Evolutionary conservation across 2,113 vertebrate genomes (phyloP), one percentile per base, ranked within the genome.

Genomic region (Rissa tridactyla): DNA sequence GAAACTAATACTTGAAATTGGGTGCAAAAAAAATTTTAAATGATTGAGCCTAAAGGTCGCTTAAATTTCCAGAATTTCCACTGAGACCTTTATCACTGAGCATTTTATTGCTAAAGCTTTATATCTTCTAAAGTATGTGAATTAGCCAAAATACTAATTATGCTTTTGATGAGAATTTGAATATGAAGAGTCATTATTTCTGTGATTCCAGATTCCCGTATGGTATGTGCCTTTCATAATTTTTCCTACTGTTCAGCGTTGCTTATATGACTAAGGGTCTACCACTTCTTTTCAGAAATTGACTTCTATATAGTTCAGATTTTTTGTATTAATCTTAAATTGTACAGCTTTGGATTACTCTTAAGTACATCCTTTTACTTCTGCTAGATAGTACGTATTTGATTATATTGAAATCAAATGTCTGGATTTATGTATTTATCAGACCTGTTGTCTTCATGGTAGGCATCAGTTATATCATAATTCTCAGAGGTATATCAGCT

Each of bases 391-490:
- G 15, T 30, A 14, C 72, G 3, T 42, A 54, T 65, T 75, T 88
- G 17, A 55, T 64, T 51, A 38, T 40, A 46, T 78, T 80, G 2
- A 68, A 46, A 52, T 38, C 6, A 90, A 79, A 58, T 29, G 13
- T 51, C 16, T 69, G 57, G 47, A 32, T 40, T 44, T 57, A 10
- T 26, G 10, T 51, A 16, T 82, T 87, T 78, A 22, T 91, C 18
- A 77, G 21, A n/a, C 12, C 20, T 44, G 6, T 76, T 57, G n/a
- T 62, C 8, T 16, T 86, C 17, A 54, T 0, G 0, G 30, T 40
- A 26, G 27, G 29, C 36, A 22, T 86, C 42, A n/a, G 25, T 51
- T 26, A 8, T 29, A 21, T 25, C 12, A 13, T 47, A 42, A 42
- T 22, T 87, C 66, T 54, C 46, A 88, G 46, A 73, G 13, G 1